phyloP scores from a whole-genome alignment of 1,140 invertebrate species.

The Drosophila athabasca region DNA sequence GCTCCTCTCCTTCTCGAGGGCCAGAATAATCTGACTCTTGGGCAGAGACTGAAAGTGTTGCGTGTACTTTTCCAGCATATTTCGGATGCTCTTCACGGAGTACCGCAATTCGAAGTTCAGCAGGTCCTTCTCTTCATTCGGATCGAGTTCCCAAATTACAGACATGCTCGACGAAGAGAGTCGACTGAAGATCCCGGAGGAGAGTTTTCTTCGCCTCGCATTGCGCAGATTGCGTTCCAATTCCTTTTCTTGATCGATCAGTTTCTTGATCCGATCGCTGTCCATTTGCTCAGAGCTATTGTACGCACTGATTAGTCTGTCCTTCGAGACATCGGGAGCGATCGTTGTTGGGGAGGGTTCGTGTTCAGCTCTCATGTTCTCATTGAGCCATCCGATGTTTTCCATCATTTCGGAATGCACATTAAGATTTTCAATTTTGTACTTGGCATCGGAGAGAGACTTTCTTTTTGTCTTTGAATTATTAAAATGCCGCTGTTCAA shows the following conservation, averaged over 20 bases:
- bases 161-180: neutral
- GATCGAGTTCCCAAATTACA: neutral
- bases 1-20: neutral
- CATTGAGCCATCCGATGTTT: too few species aligned
- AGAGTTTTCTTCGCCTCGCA: neutral
- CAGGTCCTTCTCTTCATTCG: constrained; percentile 10
- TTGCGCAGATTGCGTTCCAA: neutral
- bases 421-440: too few species aligned
- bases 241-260: constrained; percentile 1
- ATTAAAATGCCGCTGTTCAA: neutral
- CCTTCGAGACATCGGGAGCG: too few species aligned
- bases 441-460: too few species aligned
- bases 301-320: too few species aligned
- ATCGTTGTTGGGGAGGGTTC: too few species aligned
- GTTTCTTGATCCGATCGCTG: neutral
- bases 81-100: neutral
- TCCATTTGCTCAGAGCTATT: neutral
- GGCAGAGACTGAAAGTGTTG: constrained; percentile 9
- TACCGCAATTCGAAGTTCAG: constrained; percentile 6
- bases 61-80: neutral
- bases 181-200: neutral
- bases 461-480: too few species aligned
- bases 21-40: neutral
- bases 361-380: too few species aligned
- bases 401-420: too few species aligned